Conservation (phyloP, 2,888 invertebrate species). For the Pterostichus niger region DNA sequence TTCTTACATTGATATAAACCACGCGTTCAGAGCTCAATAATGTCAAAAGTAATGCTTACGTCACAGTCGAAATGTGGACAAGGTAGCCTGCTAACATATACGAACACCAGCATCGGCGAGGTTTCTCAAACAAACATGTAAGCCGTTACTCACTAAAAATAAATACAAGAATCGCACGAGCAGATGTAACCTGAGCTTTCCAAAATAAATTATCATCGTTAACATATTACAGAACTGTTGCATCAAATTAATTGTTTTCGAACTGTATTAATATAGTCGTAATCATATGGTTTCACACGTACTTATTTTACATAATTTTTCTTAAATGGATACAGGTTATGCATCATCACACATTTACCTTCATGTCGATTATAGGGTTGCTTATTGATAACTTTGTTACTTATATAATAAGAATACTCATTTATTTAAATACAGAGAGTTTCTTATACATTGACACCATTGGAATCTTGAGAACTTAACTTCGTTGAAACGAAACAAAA, state of each 20-base stretch:
- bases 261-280: constrained; percentile 16
- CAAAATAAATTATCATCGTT: constrained; percentile 46
- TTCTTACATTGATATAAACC: constrained; percentile 31
- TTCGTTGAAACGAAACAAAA: no score
- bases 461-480: no score
- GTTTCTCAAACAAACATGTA: constrained; percentile 29
- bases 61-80: constrained; percentile 41
- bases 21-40: constrained; percentile 33
- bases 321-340: constrained; percentile 5
- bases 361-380: constrained; percentile 17
- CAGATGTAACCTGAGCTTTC: constrained; percentile 45
- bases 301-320: constrained; percentile 48
- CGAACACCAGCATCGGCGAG: constrained; percentile 16
- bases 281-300: constrained; percentile 47
- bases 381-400: background rate
- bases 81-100: constrained; percentile 45
- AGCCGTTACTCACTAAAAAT: constrained; percentile 27
- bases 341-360: background rate
- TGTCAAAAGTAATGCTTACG: constrained; percentile 54
- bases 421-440: no score
- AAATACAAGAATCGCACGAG: constrained; percentile 32
- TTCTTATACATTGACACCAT: no score
- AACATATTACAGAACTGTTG: constrained; percentile 20
- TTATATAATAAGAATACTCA: constrained; percentile 10
- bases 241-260: constrained; percentile 46